Base-by-base conservation (phyloP, 2,888 invertebrate genomes). In the Nephrotoma flavescens region DNA sequence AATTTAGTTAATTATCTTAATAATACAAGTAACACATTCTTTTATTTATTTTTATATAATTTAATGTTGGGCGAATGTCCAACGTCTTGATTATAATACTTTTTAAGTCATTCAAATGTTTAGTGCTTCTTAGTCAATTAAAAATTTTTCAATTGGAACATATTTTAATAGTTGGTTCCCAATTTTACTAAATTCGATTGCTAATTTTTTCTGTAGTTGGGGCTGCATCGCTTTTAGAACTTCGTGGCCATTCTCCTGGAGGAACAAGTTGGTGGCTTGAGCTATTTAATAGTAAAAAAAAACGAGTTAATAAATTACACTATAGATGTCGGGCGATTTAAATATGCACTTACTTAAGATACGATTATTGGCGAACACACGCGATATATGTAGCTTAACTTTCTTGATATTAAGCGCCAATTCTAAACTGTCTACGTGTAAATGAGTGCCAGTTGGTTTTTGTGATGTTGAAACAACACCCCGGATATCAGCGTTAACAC, bases 211-310 rank as follows among this genome's bases (percentile, higher is more conserved):
- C 88, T 94, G 93, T 87, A 95, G 90, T 89, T 95, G 95, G 0
- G 94, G 94, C 89, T 94, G 93, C 95, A 95, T 95, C 5, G 93
- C 93, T 89, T 94, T 94, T 87, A 95, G 90, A 0, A 95, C 95
- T 90, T 95, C 93, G 87, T 94, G 93, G 0, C 95, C 95, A 89
- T 95, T 95, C 89, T 95, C 95, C 86, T 94, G 92, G 45, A 95
- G 92, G 89, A 95, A 95, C 86, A 95, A 91, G 90, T 95, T 95
- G 6, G 94, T 95, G 12, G 95, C 95, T 90, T 95, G 94, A 88
- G 94, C 95, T 95, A 89, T 31, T 31, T 31, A 52, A 92, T 31
- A 71, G 31, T 15, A 15, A 15, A 52, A 52, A 15, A 6, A 52
- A n/a, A 44, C n/a, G 88, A 45, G 88, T 83, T 87, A 88, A 87